Evolutionary conservation across 1,140 invertebrate genomes (phyloP).

Genomic region (Glossosoma conforme): DNA sequence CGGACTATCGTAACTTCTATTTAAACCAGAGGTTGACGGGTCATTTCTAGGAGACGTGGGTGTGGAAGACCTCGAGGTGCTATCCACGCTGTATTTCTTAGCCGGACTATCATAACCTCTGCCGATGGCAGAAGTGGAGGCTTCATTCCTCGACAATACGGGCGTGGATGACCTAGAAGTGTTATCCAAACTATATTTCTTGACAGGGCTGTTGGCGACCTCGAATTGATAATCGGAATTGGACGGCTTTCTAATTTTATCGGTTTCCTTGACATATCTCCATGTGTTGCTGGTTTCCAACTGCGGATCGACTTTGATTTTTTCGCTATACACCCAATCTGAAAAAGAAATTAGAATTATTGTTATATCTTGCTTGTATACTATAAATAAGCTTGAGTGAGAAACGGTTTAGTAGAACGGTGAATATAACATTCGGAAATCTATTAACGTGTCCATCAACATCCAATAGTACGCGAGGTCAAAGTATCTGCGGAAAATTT

Average conservation of each 20-base stretch:
- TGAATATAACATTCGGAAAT: too few relatives aligned
- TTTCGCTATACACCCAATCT: constrained; percentile 29
- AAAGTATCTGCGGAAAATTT: too few relatives aligned
- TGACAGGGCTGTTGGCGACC: constrained; percentile 16
- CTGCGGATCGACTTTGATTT: background rate
- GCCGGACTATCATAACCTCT: background rate
- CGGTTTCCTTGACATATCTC: constrained; percentile 14
- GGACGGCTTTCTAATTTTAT: constrained; percentile 22
- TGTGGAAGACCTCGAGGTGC: background rate
- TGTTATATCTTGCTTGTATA: background rate
- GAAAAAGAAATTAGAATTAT: constrained; percentile 4
- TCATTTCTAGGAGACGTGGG: background rate
- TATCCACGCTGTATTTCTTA: background rate
- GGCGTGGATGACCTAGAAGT: constrained; percentile 8
- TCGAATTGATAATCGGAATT: constrained; percentile 24
- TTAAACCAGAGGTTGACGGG: background rate
- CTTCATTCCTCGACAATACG: too few relatives aligned
- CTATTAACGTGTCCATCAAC: too few relatives aligned
- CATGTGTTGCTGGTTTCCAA: constrained; percentile 16
- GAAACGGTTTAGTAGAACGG: too few relatives aligned
- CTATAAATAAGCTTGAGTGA: background rate
- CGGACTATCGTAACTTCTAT: too few relatives aligned
- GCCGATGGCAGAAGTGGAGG: too few relatives aligned
- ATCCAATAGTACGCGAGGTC: too few relatives aligned
- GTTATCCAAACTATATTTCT: constrained; percentile 7